Evolutionary conservation across 2,888 invertebrate genomes (phyloP).

Genomic region (Conistra vaccinii): DNA sequence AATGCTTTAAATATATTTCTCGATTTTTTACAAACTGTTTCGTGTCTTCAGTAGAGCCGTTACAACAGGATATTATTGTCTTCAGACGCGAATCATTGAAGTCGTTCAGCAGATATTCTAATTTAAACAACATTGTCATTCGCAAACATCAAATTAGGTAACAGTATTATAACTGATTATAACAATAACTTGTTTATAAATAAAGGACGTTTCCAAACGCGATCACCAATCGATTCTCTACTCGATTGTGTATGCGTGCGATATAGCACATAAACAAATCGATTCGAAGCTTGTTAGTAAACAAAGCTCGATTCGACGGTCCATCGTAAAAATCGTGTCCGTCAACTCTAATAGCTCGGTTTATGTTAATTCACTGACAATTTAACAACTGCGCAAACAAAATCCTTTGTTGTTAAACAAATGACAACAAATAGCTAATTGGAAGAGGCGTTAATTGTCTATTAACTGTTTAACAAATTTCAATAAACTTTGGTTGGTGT

Average conservation of each 20-base stretch:
- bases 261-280: slow-evolving; percentile 44
- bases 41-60: neutral
- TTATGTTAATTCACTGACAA: slow-evolving; percentile 30
- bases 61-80: neutral
- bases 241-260: slow-evolving; percentile 4
- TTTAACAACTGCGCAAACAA: slow-evolving; percentile 27
- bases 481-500: slow-evolving; percentile 2
- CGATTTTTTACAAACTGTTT: neutral
- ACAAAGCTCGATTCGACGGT: slow-evolving; percentile 20
- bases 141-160: neutral
- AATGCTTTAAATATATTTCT: neutral
- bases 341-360: slow-evolving; percentile 17
- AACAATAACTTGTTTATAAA: slow-evolving; percentile 25
- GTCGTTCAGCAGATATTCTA: neutral
- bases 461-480: slow-evolving; percentile 23
- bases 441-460: slow-evolving; percentile 41
- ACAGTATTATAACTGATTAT: slow-evolving; percentile 9
- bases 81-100: neutral
- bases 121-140: neutral
- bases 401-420: slow-evolving; percentile 34
- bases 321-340: slow-evolving; percentile 37
- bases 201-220: slow-evolving; percentile 27
- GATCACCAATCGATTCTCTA: slow-evolving; percentile 15
- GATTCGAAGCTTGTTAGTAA: slow-evolving; percentile 45
- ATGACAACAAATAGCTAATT: slow-evolving; percentile 36